Percentiles rank a stretch among this genome's conserved stretches.
phyloP scores from a whole-genome alignment of 2,113 vertebrate genomes.

The Oreochromis spilurus region DNA sequence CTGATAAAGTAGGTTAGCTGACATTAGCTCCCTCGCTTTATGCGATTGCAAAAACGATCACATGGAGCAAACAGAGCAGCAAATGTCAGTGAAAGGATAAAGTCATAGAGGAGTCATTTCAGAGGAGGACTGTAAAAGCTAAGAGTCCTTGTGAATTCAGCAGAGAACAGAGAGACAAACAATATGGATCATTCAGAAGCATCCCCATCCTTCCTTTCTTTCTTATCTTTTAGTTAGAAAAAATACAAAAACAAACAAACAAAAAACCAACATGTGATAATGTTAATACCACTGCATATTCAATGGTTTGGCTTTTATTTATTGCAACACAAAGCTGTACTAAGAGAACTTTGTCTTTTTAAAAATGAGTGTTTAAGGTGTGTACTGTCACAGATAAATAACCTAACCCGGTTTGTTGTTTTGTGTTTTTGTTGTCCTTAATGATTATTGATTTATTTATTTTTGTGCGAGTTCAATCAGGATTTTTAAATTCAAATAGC shows the following conservation, averaged over 20 bases:
- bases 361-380: neutral
- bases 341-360: neutral
- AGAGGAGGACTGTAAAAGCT: neutral
- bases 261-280: neutral
- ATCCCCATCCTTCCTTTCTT: neutral
- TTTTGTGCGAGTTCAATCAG: neutral
- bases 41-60: slow-evolving; percentile 19
- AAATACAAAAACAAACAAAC: neutral
- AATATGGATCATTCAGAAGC: neutral
- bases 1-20: slow-evolving; percentile 21
- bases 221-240: neutral
- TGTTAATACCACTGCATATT: neutral
- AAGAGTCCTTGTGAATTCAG: neutral
- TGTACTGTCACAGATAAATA: neutral
- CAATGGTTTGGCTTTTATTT: neutral
- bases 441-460: neutral
- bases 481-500: neutral
- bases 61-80: neutral
- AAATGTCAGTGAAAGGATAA: slow-evolving; percentile 14
- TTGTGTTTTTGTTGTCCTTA: neutral
- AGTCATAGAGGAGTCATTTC: neutral
- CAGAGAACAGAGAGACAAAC: neutral
- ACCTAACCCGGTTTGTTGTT: neutral
- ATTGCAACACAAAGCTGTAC: neutral
- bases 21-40: slow-evolving; percentile 26